phyloP scores from a whole-genome alignment of 1,140 invertebrate species.

The Delia radicum region DNA sequence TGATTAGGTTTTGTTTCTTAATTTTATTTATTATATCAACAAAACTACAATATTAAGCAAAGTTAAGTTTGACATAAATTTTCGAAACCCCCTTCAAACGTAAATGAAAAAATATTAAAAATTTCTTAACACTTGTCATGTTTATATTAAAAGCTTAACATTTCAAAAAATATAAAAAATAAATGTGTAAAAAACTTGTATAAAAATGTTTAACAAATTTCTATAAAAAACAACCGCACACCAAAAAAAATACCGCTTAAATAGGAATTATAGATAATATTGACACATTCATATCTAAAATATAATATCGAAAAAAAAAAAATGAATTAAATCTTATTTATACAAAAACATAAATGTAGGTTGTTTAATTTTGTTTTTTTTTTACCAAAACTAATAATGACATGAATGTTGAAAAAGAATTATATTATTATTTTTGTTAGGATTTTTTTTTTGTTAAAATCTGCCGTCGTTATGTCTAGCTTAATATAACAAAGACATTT shows the following conservation, averaged over 20 bases:
- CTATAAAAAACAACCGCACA: no score
- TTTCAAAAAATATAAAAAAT: no score
- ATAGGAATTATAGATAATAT: slow-evolving; percentile 16
- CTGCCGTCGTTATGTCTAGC: slow-evolving; percentile 7
- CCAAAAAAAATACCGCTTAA: neutral
- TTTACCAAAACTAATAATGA: no score
- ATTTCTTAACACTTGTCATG: slow-evolving; percentile 15
- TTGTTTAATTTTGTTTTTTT: no score
- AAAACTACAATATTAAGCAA: no score
- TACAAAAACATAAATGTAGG: neutral
- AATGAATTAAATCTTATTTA: neutral
- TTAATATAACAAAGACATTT: neutral
- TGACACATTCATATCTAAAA: slow-evolving; percentile 11
- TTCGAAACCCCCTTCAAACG: no score
- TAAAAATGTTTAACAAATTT: neutral
- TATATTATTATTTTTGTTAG: neutral
- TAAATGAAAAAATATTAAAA: no score
- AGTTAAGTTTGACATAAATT: neutral
- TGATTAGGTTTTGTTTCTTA: no score
- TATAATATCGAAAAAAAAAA: neutral
- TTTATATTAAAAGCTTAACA: slow-evolving; percentile 21
- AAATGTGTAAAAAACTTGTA: no score
- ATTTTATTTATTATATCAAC: no score
- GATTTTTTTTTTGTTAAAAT: neutral
- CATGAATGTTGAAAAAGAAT: no score